phyloP scores from a whole-genome alignment of 2,888 invertebrate species.

The Ashinkailepas kermadecensis region DNA sequence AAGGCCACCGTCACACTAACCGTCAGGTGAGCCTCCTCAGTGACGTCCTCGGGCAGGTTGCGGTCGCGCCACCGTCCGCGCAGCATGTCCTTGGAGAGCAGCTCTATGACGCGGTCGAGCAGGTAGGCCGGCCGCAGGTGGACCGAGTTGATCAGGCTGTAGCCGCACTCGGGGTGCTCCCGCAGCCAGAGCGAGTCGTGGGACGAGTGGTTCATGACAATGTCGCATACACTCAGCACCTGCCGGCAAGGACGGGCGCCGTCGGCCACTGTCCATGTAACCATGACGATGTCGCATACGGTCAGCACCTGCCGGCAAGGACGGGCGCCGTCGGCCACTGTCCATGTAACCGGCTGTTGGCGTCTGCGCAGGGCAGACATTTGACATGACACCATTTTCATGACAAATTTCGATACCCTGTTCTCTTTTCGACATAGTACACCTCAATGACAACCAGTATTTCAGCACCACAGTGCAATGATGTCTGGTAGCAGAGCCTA shows the following conservation, averaged over 20 bases:
- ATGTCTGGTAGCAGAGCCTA: too few species aligned
- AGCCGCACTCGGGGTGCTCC: conserved; percentile 75
- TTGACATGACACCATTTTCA: too few species aligned
- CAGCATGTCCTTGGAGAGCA: conserved; percentile 64
- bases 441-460: too few species aligned
- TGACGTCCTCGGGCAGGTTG: conserved; percentile 63
- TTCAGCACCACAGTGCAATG: too few species aligned
- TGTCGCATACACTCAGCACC: conserved; percentile 85
- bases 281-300: too few species aligned
- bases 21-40: conserved; percentile 59
- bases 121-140: conserved; percentile 92
- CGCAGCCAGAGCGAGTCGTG: conserved; percentile 84
- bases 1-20: conserved; percentile 40
- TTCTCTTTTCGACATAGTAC: too few species aligned
- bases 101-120: conserved; percentile 71
- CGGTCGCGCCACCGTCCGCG: conserved; percentile 59
- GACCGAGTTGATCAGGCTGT: conserved; percentile 82
- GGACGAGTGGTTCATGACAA: conserved; percentile 95
- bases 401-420: too few species aligned
- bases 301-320: too few species aligned
- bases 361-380: too few species aligned
- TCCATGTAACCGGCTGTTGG: too few species aligned
- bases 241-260: conserved; percentile 38
- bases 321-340: too few species aligned
- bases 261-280: too few species aligned